Evolutionary conservation across 2,797 vertebrate genomes (phyloP).

Genomic region (Nothura maculosa): DNA sequence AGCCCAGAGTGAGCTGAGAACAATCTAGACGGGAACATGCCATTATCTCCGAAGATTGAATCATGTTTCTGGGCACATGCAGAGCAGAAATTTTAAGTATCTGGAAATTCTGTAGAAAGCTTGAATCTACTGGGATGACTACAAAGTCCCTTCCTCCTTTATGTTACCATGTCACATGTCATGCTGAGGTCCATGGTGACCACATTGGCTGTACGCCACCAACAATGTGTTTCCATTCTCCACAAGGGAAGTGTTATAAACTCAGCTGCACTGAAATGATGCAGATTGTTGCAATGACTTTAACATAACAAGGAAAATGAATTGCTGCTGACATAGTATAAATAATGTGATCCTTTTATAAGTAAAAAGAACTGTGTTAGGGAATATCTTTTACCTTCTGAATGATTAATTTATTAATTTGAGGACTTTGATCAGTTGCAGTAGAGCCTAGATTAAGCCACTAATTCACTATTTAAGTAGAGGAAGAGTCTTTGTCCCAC

Average conservation of each 20-base stretch:
- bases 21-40: constrained; percentile 18
- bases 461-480: not conserved
- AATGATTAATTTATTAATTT: not conserved
- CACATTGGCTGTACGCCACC: not conserved
- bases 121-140: not conserved
- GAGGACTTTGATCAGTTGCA: not conserved
- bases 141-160: not conserved
- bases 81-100: constrained; percentile 19
- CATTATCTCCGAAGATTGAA: constrained; percentile 44
- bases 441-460: not conserved
- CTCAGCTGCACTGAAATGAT: not conserved
- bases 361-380: not conserved
- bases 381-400: not conserved
- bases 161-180: not conserved
- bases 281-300: not conserved
- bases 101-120: not conserved
- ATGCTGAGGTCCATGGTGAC: not conserved
- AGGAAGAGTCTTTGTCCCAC: not conserved
- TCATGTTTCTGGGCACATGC: constrained; percentile 19
- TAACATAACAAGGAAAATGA: fast-evolving
- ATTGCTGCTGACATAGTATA: not conserved
- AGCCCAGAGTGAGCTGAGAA: constrained; percentile 19
- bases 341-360: not conserved
- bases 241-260: not conserved
- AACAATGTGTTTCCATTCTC: not conserved